Conservation (phyloP, 2,888 invertebrate species). For the Standfussiana lucernea region DNA sequence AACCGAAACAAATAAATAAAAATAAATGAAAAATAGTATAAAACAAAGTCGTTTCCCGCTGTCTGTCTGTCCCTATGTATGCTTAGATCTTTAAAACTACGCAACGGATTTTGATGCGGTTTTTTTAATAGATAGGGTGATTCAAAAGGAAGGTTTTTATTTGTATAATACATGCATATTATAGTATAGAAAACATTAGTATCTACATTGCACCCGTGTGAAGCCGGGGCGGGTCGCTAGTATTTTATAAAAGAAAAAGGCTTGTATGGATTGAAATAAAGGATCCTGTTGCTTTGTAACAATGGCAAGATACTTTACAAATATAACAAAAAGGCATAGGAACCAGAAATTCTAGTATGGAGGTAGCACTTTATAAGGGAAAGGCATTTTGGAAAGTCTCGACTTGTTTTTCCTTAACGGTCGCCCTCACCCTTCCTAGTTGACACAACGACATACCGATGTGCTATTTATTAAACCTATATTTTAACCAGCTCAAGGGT, state of each 20-base stretch:
- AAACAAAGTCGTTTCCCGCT: no score
- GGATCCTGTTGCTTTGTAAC: not conserved
- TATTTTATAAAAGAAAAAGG: conserved; percentile 8
- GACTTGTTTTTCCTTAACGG: conserved; percentile 30
- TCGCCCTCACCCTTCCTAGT: conserved; percentile 9
- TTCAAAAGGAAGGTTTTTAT: no score
- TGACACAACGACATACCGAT: conserved; percentile 9
- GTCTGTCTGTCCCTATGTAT: no score
- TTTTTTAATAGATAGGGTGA: no score
- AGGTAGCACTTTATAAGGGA: conserved; percentile 41
- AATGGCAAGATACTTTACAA: conserved; percentile 16
- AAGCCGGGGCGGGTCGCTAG: no score
- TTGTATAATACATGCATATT: no score
- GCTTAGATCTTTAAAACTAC: no score
- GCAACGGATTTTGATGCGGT: no score
- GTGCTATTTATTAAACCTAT: conserved; percentile 36
- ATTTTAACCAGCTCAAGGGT: conserved; percentile 41
- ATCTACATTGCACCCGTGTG: no score
- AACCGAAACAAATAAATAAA: no score
- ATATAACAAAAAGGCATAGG: conserved; percentile 24
- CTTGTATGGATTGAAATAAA: conserved; percentile 4
- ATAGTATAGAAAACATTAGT: no score
- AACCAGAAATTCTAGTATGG: conserved; percentile 31
- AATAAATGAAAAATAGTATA: no score
- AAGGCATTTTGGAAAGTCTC: conserved; percentile 52